Evolutionary conservation across 1,140 invertebrate genomes (phyloP).

Genomic region (Lordiphosa collinella): DNA sequence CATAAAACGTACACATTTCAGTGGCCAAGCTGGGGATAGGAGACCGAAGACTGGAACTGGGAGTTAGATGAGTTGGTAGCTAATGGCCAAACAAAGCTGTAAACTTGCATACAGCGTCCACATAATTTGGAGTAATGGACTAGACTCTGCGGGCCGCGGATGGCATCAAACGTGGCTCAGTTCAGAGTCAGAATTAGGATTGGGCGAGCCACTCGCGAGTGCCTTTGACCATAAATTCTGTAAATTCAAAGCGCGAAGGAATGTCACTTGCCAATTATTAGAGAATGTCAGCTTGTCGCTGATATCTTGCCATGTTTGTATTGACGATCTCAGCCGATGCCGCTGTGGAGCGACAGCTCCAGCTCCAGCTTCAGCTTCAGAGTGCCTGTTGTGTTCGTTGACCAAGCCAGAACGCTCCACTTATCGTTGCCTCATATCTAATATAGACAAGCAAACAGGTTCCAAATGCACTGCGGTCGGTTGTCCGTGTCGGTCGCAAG

Average conservation of each 20-base stretch:
- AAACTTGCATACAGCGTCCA: slow-evolving; percentile 61
- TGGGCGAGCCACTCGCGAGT: slow-evolving; percentile 25
- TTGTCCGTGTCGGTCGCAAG: slow-evolving; percentile 30
- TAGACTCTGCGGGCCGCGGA: slow-evolving; percentile 27
- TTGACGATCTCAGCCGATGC: slow-evolving; percentile 65
- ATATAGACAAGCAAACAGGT: slow-evolving; percentile 76
- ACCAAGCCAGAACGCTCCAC: slow-evolving; percentile 55
- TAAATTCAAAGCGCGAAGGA: slow-evolving; percentile 76
- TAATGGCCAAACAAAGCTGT: slow-evolving; percentile 47
- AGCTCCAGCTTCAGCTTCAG: slow-evolving; percentile 9
- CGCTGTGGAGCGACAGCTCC: slow-evolving; percentile 30
- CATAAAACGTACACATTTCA: slow-evolving; percentile 32
- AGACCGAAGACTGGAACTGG: slow-evolving; percentile 12
- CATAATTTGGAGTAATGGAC: slow-evolving; percentile 59
- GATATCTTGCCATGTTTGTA: slow-evolving; percentile 77
- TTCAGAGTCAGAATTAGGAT: slow-evolving; percentile 28
- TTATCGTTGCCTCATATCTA: slow-evolving; percentile 77
- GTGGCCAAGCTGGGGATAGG: not conserved
- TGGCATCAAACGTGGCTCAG: slow-evolving; percentile 28
- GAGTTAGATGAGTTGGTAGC: slow-evolving; percentile 17
- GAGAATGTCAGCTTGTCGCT: slow-evolving; percentile 76
- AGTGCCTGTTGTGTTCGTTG: slow-evolving; percentile 1
- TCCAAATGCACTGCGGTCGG: slow-evolving; percentile 41
- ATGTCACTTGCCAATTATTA: slow-evolving; percentile 77
- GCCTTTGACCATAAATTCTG: slow-evolving; percentile 75